A percentile compares a stretch with the other conserved stretches of the same genome.
Conservation (phyloP, 2,888 invertebrate genomes). For the Argyresthia albistria region DNA sequence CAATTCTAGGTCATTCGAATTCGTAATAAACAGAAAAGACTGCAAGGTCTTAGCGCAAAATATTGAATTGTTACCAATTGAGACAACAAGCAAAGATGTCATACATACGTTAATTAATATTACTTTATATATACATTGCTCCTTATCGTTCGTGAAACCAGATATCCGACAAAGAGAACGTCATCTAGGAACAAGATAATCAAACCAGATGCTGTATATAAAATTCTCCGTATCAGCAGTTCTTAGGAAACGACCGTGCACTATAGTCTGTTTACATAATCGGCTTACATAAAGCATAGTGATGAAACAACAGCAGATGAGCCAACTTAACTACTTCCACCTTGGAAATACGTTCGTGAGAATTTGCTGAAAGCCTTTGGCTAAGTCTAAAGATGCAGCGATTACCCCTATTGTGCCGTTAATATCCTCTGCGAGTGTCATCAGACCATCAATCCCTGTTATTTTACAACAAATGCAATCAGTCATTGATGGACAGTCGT, state of each 20-base stretch:
- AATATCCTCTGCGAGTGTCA: neutral
- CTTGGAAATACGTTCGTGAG: conserved; percentile 18
- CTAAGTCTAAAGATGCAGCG: neutral
- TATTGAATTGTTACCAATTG: too few relatives aligned
- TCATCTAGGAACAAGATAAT: too few relatives aligned
- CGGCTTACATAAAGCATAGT: conserved; percentile 46
- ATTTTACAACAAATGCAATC: neutral
- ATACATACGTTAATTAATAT: too few relatives aligned
- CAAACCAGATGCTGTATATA: too few relatives aligned
- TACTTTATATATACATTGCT: too few relatives aligned
- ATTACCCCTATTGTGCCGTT: neutral
- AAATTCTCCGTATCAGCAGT: neutral
- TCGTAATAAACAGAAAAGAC: too few relatives aligned
- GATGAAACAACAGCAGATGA: conserved; percentile 46
- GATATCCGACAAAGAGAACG: too few relatives aligned
- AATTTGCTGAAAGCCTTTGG: conserved; percentile 10
- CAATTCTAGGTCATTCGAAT: too few relatives aligned
- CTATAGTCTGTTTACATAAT: conserved; percentile 42
- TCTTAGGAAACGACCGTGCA: conserved; percentile 15
- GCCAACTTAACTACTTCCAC: conserved; percentile 42
- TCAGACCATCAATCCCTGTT: neutral
- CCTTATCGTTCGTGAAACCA: too few relatives aligned
- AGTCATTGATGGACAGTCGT: neutral
- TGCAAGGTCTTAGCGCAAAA: too few relatives aligned
- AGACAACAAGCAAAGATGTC: too few relatives aligned